Evolutionary conservation across 1,140 invertebrate species (phyloP).

Genomic region (Bradysia coprophila): DNA sequence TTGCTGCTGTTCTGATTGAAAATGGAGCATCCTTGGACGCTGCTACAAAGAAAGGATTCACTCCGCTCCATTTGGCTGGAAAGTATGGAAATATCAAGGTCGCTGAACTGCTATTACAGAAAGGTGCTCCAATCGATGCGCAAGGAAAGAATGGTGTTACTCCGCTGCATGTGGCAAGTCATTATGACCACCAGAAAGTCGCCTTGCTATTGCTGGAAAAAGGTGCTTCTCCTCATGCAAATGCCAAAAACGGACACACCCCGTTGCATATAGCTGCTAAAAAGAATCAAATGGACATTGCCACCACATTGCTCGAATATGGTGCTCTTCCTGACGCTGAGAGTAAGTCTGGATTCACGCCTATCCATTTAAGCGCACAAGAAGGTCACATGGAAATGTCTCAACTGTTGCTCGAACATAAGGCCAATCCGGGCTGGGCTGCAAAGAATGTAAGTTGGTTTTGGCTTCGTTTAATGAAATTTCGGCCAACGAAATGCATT

Average conservation of each 20-base stretch:
- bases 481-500: too few species aligned
- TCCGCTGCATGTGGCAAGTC: constrained; percentile 91
- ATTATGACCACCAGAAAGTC: constrained; percentile 92
- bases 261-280: constrained; percentile 95
- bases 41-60: constrained; percentile 93
- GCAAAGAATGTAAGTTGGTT: constrained; percentile 53
- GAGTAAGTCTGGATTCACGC: constrained; percentile 79
- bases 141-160: constrained; percentile 97
- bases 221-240: constrained; percentile 85
- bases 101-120: constrained; percentile 67
- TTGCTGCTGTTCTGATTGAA: constrained; percentile 79
- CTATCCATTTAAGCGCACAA: constrained; percentile 85
- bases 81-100: constrained; percentile 95
- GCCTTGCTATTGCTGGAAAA: constrained; percentile 80
- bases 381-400: constrained; percentile 89
- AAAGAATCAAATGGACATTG: constrained; percentile 93
- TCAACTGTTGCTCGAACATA: constrained; percentile 71
- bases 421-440: constrained; percentile 67
- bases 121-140: constrained; percentile 78
- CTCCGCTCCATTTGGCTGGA: constrained; percentile 88
- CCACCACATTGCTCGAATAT: constrained; percentile 84
- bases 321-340: constrained; percentile 63
- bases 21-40: constrained; percentile 80
- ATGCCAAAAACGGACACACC: constrained; percentile 96
- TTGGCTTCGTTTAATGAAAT: too few species aligned